Evolutionary conservation across 1,140 invertebrate species (phyloP).

Genomic region (Linepithema humile): DNA sequence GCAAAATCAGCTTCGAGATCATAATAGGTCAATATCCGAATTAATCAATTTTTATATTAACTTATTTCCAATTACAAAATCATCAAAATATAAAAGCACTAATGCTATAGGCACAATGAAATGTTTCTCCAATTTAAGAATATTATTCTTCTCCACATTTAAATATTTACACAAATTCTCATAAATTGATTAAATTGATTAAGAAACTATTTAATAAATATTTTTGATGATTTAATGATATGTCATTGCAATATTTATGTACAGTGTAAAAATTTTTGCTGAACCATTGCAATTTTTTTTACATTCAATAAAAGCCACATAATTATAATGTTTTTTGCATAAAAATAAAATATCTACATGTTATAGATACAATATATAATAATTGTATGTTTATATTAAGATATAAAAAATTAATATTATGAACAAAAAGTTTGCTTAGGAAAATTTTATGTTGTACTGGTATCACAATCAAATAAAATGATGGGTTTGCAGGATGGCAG

Average conservation of each 20-base stretch:
- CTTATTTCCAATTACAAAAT: neutral
- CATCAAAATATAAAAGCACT: too few species aligned
- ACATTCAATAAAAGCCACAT: neutral
- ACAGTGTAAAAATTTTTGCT: neutral
- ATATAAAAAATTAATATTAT: neutral
- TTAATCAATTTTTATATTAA: neutral
- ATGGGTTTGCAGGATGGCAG: constrained; percentile 77
- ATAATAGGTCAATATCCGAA: constrained; percentile 71
- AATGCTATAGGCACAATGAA: neutral
- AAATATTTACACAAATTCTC: neutral
- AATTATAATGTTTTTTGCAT: neutral
- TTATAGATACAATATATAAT: neutral
- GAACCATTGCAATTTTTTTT: neutral
- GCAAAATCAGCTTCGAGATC: constrained; percentile 78
- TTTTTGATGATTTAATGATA: neutral
- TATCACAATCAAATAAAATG: neutral
- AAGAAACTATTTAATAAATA: neutral
- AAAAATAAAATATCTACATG: neutral
- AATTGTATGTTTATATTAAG: neutral
- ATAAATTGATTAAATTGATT: neutral
- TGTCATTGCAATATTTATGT: neutral
- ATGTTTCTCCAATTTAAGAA: neutral
- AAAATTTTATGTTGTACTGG: constrained; percentile 9
- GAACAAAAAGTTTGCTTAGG: neutral
- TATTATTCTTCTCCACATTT: neutral